Percentiles rank a stretch among this genome's conserved stretches.
phyloP scores from a whole-genome alignment of 2,888 invertebrate species.

The Erebia aethiops region DNA sequence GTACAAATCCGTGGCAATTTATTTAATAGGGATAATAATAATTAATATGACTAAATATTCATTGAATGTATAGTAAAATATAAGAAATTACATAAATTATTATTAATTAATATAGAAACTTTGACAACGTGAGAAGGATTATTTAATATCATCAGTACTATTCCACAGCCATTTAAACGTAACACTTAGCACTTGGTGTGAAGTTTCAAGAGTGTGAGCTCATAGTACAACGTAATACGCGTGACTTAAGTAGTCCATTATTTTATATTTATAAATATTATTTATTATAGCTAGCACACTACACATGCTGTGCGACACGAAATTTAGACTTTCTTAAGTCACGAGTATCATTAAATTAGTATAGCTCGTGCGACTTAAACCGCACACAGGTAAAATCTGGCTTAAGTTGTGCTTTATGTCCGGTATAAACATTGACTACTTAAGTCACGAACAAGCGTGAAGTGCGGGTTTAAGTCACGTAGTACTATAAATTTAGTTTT shows the following conservation, averaged over 20 bases:
- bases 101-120: constrained; percentile 52
- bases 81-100: constrained; percentile 52
- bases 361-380: too few species aligned
- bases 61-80: constrained; percentile 55
- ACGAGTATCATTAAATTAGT: too few species aligned
- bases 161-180: constrained; percentile 80
- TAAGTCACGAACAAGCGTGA: too few species aligned
- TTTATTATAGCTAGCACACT: background rate
- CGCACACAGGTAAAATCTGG: too few species aligned
- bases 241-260: background rate
- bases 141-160: constrained; percentile 71
- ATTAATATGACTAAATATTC: constrained; percentile 17
- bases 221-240: constrained; percentile 38
- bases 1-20: constrained; percentile 71
- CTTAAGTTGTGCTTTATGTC: too few species aligned
- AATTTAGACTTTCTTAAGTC: too few species aligned
- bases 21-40: constrained; percentile 53
- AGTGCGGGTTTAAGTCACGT: too few species aligned
- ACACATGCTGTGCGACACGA: too few species aligned
- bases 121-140: constrained; percentile 66
- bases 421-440: too few species aligned
- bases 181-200: constrained; percentile 76
- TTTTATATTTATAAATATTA: background rate
- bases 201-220: constrained; percentile 56
- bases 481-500: too few species aligned